phyloP scores from a whole-genome alignment of 2,888 invertebrate species.

The Rutpela maculata region DNA sequence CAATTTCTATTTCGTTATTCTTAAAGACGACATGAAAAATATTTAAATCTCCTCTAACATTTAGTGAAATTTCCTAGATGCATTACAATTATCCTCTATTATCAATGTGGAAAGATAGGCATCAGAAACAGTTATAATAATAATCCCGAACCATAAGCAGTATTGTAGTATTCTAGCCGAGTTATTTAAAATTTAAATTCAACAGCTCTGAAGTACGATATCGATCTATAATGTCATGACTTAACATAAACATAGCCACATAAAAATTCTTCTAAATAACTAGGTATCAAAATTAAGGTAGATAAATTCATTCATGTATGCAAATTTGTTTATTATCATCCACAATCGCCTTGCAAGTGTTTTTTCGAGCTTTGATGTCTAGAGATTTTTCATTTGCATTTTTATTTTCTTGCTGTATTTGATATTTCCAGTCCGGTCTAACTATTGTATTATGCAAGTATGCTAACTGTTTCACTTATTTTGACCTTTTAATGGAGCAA shows the following conservation, averaged over 20 bases:
- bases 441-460: conserved; percentile 29
- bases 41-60: conserved; percentile 39
- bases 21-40: conserved; percentile 43
- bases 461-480: conserved; percentile 34
- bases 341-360: conserved; percentile 32
- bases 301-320: conserved; percentile 61
- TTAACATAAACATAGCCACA: conserved; percentile 59
- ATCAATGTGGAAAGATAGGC: conserved; percentile 49
- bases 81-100: conserved; percentile 52
- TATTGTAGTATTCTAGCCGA: conserved; percentile 53
- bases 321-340: conserved; percentile 46
- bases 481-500: conserved; percentile 19
- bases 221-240: conserved; percentile 64
- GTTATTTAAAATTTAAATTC: conserved; percentile 63
- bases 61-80: conserved; percentile 47
- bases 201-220: conserved; percentile 64
- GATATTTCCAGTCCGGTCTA: not conserved
- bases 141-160: conserved; percentile 52
- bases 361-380: conserved; percentile 33
- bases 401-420: conserved; percentile 21
- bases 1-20: conserved; percentile 38
- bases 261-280: conserved; percentile 62
- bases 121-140: conserved; percentile 52
- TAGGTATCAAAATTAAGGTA: conserved; percentile 58
- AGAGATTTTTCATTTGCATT: conserved; percentile 24